Conservation (phyloP, 2,888 invertebrate genomes). For the Noctua janthe region DNA sequence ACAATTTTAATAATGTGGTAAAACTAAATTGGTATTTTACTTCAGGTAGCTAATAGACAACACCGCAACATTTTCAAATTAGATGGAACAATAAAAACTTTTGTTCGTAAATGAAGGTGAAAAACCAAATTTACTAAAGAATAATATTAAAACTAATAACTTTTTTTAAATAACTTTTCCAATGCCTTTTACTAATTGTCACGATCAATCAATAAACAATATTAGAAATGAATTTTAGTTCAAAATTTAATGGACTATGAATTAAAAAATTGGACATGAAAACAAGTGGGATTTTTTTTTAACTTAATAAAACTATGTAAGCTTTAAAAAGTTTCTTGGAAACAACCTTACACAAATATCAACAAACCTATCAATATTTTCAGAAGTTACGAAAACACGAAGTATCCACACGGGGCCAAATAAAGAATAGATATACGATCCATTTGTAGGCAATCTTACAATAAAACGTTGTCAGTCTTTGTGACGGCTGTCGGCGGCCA, state of each 20-base stretch:
- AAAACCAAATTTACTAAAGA: background rate
- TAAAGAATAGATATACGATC: constrained; percentile 76
- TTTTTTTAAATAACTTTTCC: constrained; percentile 14
- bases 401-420: constrained; percentile 67
- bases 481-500: constrained; percentile 81
- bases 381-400: constrained; percentile 45
- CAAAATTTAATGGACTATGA: background rate
- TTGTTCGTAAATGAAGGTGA: background rate
- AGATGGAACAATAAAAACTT: background rate
- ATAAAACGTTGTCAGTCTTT: constrained; percentile 86
- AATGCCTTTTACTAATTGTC: constrained; percentile 3
- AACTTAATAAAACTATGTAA: background rate
- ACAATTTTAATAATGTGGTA: background rate
- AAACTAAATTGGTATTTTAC: background rate
- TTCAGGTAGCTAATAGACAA: background rate
- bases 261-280: background rate
- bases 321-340: background rate
- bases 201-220: constrained; percentile 23
- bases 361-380: constrained; percentile 35
- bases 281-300: background rate
- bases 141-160: background rate
- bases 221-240: constrained; percentile 4
- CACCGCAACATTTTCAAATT: background rate
- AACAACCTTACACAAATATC: constrained; percentile 4
- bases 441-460: constrained; percentile 87